Evolutionary conservation across 2,113 vertebrate genomes (phyloP), one percentile per base, ranked within the genome.

Genomic region (Lophura nycthemera): DNA sequence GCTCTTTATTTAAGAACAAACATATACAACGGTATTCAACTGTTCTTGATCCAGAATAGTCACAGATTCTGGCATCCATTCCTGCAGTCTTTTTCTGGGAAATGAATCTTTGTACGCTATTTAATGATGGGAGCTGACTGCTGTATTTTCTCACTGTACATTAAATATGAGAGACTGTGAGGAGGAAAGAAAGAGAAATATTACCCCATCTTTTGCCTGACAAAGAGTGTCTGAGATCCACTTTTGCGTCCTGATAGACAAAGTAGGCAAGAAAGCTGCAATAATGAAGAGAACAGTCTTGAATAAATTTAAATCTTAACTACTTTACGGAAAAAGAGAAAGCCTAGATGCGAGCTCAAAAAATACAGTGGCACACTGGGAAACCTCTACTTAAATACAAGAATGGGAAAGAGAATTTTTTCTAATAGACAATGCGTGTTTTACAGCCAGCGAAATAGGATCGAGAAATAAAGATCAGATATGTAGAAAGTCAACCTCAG

Each of bases 21-120:
- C 12, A 54, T 36, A 65, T 59, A 83, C 74, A 82, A 84, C 42
- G 48, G 42, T 42, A 90, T 56, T 45, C 61, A 67, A 54, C 79
- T 92, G 45, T n/a, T 52, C 91, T 92, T 94, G 92, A 75, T 96
- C 43, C 21, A 43, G 74, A 90, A 8, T 36, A 94, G 70, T 52
- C 36, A 66, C 76, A 91, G 75, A 75, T 16, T n/a, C 17, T 56
- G 32, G 13, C 60, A 85, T 91, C 82, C 75, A 73, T 38, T 75
- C 57, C 9, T 34, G 2, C 32, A 36, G 7, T 17, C 43, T 90
- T 57, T 32, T 88, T 67, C 30, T 75, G 38, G 34, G 52, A n/a
- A 72, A 32, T 13, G 19, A n/a, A 59, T 64, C 10, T 86, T 54
- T 48, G 78, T 87, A 42, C 80, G 64, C 3, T 83, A 10, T 50